Evolutionary conservation across 2,797 vertebrate species (phyloP), one percentile per base, ranked within the genome.

Genomic region (Staurois parvus): DNA sequence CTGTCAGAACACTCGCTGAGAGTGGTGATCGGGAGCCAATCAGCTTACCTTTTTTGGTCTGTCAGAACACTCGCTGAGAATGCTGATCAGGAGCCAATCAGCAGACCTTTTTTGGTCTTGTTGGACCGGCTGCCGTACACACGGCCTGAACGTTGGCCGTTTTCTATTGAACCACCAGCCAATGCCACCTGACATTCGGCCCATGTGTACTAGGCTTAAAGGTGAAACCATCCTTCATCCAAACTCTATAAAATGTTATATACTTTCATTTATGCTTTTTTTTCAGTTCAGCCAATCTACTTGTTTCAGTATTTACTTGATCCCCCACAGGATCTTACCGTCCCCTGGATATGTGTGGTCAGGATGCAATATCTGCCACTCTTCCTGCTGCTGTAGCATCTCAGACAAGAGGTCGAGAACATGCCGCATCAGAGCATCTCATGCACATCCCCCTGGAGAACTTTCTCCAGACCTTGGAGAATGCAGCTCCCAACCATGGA

Each of bases 391-490:
- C 92, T 75, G 90, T 92, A 0, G 52, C 88, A 24, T 93, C 96
- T 64, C 95, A 95, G 0, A 56, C 94, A 84, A 94, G 96, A 67
- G 91, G 91, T 88, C 95, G 95, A 90, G 97, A 99, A 84, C 90
- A 88, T 30, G 93, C 95, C 0, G 56, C 94, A 30, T 94, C 94
- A 21, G 97, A 98, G 84, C 94, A 97, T 85, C 95, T 96, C 13
- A 90, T 94, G 59, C 97, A 99, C 0, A 92, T 99, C 85, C 97
- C 96, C 0, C 92, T 99, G 89, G 98, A 99, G 89, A 95, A 90
- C 88, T 99, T 99, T 91, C 94, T 99, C 42, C 97, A 97, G 91
- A 96, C 96, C 0, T 91, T 97, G 79, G 97, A 98, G 86, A 93
- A 94, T 67, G 92, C 95, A 4, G 77, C 91, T 0, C 9, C 93